These are phyloP conservation scores for Pterophyllum scalare DNA, from an alignment of 2,113 vertebrate genomes.

Conservation along the genomic window DNA sequence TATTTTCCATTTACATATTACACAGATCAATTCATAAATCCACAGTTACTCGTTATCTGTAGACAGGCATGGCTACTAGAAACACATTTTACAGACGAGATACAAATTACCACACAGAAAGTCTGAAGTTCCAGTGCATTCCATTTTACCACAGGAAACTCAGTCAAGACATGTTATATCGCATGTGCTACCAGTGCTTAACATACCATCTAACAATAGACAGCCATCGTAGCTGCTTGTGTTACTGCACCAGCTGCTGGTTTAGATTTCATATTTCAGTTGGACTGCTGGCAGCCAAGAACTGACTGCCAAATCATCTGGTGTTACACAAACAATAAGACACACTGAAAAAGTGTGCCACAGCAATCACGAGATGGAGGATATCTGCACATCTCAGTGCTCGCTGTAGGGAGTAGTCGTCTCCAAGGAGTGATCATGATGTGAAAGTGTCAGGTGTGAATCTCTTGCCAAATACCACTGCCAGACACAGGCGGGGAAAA, in stretches of 20 bases:
- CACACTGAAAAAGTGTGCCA: not conserved
- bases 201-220: not conserved
- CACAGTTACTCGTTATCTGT: not conserved
- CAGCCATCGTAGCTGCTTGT: not conserved
- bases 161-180: not conserved
- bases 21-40: not conserved
- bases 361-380: not conserved
- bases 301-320: not conserved
- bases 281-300: not conserved
- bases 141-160: not conserved
- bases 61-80: not conserved
- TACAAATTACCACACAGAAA: not conserved
- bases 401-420: not conserved
- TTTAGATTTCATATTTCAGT: constrained; percentile 15
- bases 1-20: constrained; percentile 1
- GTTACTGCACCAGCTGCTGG: constrained; percentile 6
- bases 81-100: not conserved
- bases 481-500: not conserved
- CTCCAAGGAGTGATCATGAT: constrained; percentile 9
- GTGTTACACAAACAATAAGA: not conserved
- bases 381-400: not conserved
- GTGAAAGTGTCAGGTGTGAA: not conserved
- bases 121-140: not conserved
- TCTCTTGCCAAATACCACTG: not conserved
- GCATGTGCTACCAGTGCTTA: not conserved